Evolutionary conservation across 2,113 vertebrate species (phyloP).

Genomic region (Actenoides hombroni): DNA sequence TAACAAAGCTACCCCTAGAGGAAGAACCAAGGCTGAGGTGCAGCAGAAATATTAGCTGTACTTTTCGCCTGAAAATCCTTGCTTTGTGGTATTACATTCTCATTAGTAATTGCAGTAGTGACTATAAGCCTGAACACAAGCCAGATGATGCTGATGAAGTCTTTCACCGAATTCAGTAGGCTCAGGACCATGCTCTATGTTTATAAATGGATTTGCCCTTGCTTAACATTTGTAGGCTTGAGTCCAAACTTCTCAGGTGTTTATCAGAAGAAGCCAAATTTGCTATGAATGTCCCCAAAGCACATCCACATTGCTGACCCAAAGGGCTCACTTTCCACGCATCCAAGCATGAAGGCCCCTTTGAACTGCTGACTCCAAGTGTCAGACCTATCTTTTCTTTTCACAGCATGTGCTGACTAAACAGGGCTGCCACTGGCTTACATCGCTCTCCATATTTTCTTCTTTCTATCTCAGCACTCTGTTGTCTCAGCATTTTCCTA

Average conservation of each 20-base stretch:
- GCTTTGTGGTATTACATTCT: not conserved
- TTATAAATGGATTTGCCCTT: not conserved
- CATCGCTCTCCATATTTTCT: not conserved
- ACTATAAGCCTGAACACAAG: slow-evolving; percentile 9
- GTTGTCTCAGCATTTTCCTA: not conserved
- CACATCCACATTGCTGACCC: not conserved
- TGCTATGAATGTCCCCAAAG: not conserved
- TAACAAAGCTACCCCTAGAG: not conserved
- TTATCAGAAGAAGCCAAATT: not conserved
- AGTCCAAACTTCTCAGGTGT: not conserved
- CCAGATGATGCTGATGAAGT: not conserved
- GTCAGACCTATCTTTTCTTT: not conserved
- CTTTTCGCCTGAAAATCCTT: not conserved
- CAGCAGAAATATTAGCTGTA: not conserved
- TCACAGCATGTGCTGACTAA: not conserved
- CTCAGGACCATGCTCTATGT: not conserved
- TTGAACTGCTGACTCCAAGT: not conserved
- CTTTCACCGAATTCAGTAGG: not conserved
- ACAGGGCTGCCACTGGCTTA: not conserved
- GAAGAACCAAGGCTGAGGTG: not conserved
- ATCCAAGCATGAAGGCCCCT: not conserved
- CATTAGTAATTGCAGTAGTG: not conserved
- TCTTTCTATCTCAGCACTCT: not conserved
- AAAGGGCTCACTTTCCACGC: not conserved
- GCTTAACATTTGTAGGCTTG: not conserved